Evolutionary conservation across 2,113 vertebrate species (phyloP), one percentile per base, ranked within the genome.

Genomic region (Calidris pygmaea): DNA sequence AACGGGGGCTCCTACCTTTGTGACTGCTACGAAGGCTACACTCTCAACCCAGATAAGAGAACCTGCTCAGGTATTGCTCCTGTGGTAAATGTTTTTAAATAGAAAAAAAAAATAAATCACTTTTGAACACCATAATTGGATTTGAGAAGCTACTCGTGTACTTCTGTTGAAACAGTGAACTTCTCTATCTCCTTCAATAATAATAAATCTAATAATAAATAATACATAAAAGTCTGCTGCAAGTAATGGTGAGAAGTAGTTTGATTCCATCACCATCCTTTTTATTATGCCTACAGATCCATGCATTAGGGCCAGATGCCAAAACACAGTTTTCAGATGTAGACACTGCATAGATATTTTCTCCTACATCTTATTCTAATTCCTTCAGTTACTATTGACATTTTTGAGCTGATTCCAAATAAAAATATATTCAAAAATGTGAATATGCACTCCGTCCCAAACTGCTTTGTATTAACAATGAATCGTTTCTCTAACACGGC

Each of bases 21-120:
- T 93, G 98, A 98, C 43, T 99, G 99, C 97, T 98, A 97, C 21
- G 96, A 96, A 35, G 98, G 99, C 85, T 99, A 98, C 88, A 66
- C 95, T 82, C 98, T 99, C 97, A 99, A 99, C 74, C 91, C 95
- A 45, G 99, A 99, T 94, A 97, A 98, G 93, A 99, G 96, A 96
- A 99, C 98, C 6, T 99, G 99, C 95, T 98, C 98, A 98, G 97
- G 98, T 98, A 91, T 65, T 71, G 30, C 15, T 83, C 35, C 35
- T 85, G 90, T 3, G 5, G 50, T 74, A 86, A 47, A 80, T 22
- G 16, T 52, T 45, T 66, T 41, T 62, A 72, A 23, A 21, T 43
- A 60, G 60, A 1, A 53, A 80, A 72, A 62, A 53, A 62, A 59
- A 43, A 23, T 19, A 48, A 48, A 48, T 5, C 3, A 29, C 18